Percentiles rank a stretch among this genome's conserved stretches.
Evolutionary conservation across 64 coral and sea anemone species (phyloP).

Genomic region (Dendrophyllia cribrosa): DNA sequence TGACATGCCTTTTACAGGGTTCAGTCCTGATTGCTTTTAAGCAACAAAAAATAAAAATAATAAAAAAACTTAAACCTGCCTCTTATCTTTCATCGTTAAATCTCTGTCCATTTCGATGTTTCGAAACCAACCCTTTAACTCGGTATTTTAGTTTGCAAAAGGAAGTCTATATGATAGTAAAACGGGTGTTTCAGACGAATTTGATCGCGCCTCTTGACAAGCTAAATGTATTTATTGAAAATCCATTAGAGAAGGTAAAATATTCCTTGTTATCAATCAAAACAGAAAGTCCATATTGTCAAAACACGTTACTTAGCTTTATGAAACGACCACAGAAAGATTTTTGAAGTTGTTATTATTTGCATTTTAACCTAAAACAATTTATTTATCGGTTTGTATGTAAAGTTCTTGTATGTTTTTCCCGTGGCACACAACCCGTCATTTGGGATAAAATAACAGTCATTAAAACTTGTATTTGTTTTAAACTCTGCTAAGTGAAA

Average conservation of each 20-base stretch:
- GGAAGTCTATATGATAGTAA: neutral
- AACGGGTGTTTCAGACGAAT: neutral
- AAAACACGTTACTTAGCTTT: neutral
- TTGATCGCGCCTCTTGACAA: neutral
- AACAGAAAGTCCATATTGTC: slow-evolving; percentile 6
- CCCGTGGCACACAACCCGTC: too few species aligned
- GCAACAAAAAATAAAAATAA: neutral
- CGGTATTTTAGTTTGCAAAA: neutral
- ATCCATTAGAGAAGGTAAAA: neutral
- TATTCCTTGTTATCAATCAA: neutral
- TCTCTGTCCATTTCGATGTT: neutral
- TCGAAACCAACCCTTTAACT: neutral
- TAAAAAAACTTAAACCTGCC: neutral
- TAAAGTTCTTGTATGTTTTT: neutral
- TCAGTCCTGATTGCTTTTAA: too few species aligned
- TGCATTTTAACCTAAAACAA: neutral
- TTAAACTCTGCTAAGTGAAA: neutral
- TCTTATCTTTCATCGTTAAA: too few species aligned
- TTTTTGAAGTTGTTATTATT: neutral
- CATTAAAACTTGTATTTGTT: neutral
- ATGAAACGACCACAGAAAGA: neutral
- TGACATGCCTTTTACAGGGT: too few species aligned
- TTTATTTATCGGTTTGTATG: neutral
- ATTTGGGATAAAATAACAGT: neutral
- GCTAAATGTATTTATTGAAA: neutral